Conservation (phyloP, 2,888 invertebrate genomes). For the Diplazon laetatorius region DNA sequence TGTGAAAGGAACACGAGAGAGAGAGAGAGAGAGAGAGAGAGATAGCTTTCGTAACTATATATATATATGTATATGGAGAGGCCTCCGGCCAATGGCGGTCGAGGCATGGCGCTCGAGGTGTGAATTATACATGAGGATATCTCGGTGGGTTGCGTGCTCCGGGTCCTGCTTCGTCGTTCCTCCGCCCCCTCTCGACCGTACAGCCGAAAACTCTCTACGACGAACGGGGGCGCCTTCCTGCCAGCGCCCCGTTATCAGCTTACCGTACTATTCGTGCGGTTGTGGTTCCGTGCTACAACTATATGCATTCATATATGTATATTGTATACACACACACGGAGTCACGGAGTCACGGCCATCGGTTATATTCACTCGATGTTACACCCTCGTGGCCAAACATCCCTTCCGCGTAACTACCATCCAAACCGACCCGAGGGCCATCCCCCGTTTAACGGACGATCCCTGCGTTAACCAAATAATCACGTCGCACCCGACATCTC, state of each 20-base stretch:
- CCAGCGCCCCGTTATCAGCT: constrained; percentile 58
- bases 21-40: too few relatives aligned
- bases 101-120: constrained; percentile 81
- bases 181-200: constrained; percentile 53
- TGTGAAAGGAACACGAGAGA: constrained; percentile 55
- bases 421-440: not conserved
- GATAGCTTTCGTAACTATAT: constrained; percentile 33
- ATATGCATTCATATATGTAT: not conserved
- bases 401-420: constrained; percentile 20
- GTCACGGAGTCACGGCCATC: constrained; percentile 58
- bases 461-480: constrained; percentile 43
- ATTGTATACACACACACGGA: constrained; percentile 56
- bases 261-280: constrained; percentile 43
- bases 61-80: constrained; percentile 60
- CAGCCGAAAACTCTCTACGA: constrained; percentile 63
- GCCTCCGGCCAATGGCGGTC: constrained; percentile 78
- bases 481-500: constrained; percentile 5
- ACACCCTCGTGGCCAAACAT: constrained; percentile 64
- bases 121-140: constrained; percentile 82
- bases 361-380: constrained; percentile 76
- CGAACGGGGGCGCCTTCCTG: constrained; percentile 58
- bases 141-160: constrained; percentile 60
- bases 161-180: constrained; percentile 49
- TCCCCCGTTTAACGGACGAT: not conserved
- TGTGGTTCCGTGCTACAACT: constrained; percentile 24